Percentiles rank a stretch among this genome's conserved stretches.
phyloP scores from a whole-genome alignment of 2,888 invertebrate species.

The Cataglyphis altisquamis region DNA sequence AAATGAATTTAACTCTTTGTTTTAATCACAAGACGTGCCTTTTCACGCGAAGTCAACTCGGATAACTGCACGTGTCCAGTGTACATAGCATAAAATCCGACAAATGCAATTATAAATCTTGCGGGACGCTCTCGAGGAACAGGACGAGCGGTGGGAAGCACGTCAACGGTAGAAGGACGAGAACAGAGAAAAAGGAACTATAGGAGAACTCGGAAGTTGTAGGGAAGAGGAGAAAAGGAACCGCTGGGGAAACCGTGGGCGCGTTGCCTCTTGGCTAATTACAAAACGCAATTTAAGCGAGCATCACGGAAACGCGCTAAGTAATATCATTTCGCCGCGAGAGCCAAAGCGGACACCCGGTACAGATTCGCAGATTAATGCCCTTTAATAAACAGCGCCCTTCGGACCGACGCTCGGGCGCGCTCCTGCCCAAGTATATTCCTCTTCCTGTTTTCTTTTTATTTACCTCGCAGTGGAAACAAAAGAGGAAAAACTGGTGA shows the following conservation, averaged over 20 bases:
- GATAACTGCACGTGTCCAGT: conserved; percentile 49
- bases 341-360: conserved; percentile 69
- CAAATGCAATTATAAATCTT: conserved; percentile 68
- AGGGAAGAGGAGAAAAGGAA: conserved; percentile 30
- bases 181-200: conserved; percentile 55
- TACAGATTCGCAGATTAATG: conserved; percentile 77
- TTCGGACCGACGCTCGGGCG: conserved; percentile 26
- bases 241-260: conserved; percentile 26
- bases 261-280: conserved; percentile 70
- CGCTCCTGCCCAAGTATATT: background rate
- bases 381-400: conserved; percentile 76
- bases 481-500: conserved; percentile 49
- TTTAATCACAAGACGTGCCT: conserved; percentile 32
- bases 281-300: conserved; percentile 77
- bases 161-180: conserved; percentile 48
- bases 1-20: conserved; percentile 23
- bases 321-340: conserved; percentile 69
- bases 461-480: conserved; percentile 51
- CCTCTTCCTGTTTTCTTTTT: conserved; percentile 44
- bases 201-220: conserved; percentile 24
- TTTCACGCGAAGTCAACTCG: conserved; percentile 35
- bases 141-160: conserved; percentile 47
- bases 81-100: conserved; percentile 62
- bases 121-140: conserved; percentile 59
- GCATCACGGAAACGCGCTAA: conserved; percentile 73